Percentiles rank a stretch among this genome's conserved stretches.
Conservation (phyloP, 30 jellyfish, hydroid and myxozoan genomes). For the Aurelia sp. region DNA sequence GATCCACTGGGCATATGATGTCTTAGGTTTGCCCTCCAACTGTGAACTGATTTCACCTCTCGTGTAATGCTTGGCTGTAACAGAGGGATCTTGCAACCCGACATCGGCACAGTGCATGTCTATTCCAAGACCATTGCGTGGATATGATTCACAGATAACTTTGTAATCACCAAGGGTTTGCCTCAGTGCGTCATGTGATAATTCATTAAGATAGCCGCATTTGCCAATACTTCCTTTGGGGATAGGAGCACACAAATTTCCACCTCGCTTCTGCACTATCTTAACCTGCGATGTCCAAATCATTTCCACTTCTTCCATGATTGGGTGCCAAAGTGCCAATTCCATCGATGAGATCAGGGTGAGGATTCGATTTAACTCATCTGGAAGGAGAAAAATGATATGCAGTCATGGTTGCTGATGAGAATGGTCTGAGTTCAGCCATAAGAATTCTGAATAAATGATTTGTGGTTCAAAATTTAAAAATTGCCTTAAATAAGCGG, state of each 20-base stretch:
- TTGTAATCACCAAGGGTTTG: slow-evolving; percentile 45
- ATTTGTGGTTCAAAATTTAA: too few species aligned
- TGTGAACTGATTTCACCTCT: slow-evolving; percentile 1
- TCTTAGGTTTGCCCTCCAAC: neutral
- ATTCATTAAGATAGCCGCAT: slow-evolving; percentile 57
- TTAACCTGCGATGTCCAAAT: slow-evolving; percentile 54
- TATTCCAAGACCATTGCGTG: slow-evolving; percentile 60
- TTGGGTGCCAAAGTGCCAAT: slow-evolving; percentile 61
- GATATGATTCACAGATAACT: slow-evolving; percentile 33
- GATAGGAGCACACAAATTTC: slow-evolving; percentile 67
- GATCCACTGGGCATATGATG: slow-evolving; percentile 64
- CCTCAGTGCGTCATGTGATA: slow-evolving; percentile 32
- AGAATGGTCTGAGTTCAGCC: too few species aligned
- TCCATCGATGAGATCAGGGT: slow-evolving; percentile 55
- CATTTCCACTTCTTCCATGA: slow-evolving; percentile 63
- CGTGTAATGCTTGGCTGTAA: slow-evolving; percentile 40
- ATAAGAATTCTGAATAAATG: too few species aligned
- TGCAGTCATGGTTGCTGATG: too few species aligned
- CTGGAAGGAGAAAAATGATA: neutral
- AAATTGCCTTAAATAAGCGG: too few species aligned
- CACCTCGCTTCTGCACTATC: slow-evolving; percentile 65
- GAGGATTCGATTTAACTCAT: slow-evolving; percentile 48
- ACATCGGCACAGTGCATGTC: slow-evolving; percentile 73
- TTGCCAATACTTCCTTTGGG: slow-evolving; percentile 58
- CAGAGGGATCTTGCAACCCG: slow-evolving; percentile 63